These are phyloP conservation scores for Clytia hemisphaerica DNA, from an alignment of 30 jellyfish, hydroid and myxozoan species.

Conservation along the genomic window DNA sequence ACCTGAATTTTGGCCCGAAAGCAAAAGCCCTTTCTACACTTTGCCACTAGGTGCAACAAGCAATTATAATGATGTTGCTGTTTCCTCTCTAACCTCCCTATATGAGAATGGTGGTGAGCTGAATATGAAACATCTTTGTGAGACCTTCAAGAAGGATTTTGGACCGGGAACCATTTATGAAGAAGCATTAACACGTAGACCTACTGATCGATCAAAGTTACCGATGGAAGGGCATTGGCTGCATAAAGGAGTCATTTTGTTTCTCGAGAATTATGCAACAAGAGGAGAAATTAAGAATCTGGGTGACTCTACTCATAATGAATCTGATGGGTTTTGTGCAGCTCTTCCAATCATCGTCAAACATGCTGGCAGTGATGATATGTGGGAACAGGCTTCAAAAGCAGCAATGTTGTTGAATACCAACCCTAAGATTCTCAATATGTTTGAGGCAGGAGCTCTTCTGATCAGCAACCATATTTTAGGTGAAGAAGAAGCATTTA, in stretches of 20 bases:
- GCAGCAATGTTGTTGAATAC: conserved; percentile 7
- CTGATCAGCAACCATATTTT: background rate
- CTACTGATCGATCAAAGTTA: background rate
- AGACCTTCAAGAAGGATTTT: background rate
- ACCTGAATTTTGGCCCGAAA: conserved; percentile 33
- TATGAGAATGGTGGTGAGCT: background rate
- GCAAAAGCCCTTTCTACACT: conserved; percentile 15
- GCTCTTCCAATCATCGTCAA: conserved; percentile 1
- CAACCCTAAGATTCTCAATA: background rate
- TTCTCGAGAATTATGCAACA: conserved; percentile 11
- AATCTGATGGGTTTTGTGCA: conserved; percentile 1
- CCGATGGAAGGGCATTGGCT: conserved; percentile 36
- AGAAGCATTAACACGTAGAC: conserved; percentile 7
- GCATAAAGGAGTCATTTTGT: conserved; percentile 14
- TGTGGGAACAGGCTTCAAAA: conserved; percentile 15
- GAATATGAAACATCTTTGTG: conserved; percentile 5
- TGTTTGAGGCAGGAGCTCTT: background rate
- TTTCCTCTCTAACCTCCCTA: background rate
- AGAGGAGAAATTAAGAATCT: background rate
- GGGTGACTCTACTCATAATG: conserved; percentile 16
- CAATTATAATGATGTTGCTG: conserved; percentile 18
- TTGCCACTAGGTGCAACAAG: conserved; percentile 24
- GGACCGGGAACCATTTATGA: conserved; percentile 23
- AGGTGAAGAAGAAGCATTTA: background rate
- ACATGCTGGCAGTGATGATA: background rate